Percentiles rank a stretch among this genome's conserved stretches.
Evolutionary conservation across 2,888 invertebrate species (phyloP).

Genomic region (Magallana nippona): DNA sequence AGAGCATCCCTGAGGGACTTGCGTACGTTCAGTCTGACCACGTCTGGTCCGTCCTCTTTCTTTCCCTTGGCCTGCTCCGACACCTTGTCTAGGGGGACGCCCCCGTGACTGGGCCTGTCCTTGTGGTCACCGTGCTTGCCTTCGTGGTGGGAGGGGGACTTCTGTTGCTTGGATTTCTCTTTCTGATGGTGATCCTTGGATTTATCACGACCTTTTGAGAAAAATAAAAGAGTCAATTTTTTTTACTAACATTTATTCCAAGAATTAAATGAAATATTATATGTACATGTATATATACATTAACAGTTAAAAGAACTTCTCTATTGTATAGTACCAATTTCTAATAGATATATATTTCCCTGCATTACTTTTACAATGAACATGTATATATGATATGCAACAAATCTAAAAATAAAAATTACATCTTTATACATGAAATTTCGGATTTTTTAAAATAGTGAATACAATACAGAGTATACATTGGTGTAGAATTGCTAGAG

Average conservation of each 20-base stretch:
- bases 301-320: too few species aligned
- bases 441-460: neutral
- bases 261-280: too few species aligned
- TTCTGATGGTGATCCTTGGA: constrained; percentile 27
- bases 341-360: too few species aligned
- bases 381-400: neutral
- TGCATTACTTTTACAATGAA: too few species aligned
- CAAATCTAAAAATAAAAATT: too few species aligned
- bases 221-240: neutral
- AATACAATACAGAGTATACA: neutral
- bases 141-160: constrained; percentile 30
- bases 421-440: too few species aligned
- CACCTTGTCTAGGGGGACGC: constrained; percentile 9
- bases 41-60: constrained; percentile 65
- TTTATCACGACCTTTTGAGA: neutral
- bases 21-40: constrained; percentile 88
- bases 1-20: constrained; percentile 85
- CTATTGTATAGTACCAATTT: too few species aligned
- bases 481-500: neutral
- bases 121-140: constrained; percentile 30
- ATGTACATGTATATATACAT: too few species aligned
- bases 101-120: constrained; percentile 13
- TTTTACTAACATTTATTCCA: too few species aligned
- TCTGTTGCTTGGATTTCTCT: neutral
- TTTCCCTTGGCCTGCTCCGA: constrained; percentile 41